Percentiles rank a stretch among this genome's conserved stretches.
phyloP scores from a whole-genome alignment of 2,113 vertebrate species.

The Entomyzon cyanotis region DNA sequence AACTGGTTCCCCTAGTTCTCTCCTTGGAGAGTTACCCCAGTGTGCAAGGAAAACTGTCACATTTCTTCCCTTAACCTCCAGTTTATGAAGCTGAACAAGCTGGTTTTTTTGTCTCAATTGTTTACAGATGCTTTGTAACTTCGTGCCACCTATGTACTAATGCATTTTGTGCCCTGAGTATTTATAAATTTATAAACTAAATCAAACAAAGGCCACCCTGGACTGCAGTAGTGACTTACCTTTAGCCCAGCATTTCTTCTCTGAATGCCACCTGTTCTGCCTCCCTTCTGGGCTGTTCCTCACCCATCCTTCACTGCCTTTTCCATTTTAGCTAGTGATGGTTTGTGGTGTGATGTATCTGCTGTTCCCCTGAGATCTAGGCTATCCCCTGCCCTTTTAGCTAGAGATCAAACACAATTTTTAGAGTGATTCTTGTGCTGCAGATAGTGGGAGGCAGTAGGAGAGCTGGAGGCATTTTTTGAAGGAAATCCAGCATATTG shows the following conservation, averaged over 20 bases:
- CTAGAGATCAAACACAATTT: not conserved
- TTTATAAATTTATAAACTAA: conserved; percentile 3
- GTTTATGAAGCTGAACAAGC: not conserved
- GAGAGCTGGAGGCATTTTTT: not conserved
- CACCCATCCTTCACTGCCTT: not conserved
- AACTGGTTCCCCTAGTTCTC: not conserved
- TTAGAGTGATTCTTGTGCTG: not conserved
- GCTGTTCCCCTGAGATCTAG: not conserved
- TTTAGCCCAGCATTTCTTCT: not conserved
- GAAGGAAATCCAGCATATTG: not conserved
- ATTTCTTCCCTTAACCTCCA: not conserved
- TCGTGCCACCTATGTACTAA: not conserved
- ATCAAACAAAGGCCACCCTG: not conserved
- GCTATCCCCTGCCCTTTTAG: not conserved
- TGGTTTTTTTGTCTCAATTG: not conserved
- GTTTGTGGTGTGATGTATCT: not conserved
- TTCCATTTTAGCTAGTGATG: not conserved
- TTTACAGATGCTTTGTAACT: conserved; percentile 17
- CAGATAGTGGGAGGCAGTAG: not conserved
- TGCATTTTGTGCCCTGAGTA: not conserved
- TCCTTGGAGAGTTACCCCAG: not conserved
- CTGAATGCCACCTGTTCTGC: not conserved
- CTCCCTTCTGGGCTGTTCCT: not conserved
- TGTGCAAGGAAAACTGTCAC: not conserved
- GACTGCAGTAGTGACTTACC: not conserved